Percentiles rank a stretch among this genome's conserved stretches.
Conservation (phyloP, 2,888 invertebrate genomes). For the Synergus umbraculus region DNA sequence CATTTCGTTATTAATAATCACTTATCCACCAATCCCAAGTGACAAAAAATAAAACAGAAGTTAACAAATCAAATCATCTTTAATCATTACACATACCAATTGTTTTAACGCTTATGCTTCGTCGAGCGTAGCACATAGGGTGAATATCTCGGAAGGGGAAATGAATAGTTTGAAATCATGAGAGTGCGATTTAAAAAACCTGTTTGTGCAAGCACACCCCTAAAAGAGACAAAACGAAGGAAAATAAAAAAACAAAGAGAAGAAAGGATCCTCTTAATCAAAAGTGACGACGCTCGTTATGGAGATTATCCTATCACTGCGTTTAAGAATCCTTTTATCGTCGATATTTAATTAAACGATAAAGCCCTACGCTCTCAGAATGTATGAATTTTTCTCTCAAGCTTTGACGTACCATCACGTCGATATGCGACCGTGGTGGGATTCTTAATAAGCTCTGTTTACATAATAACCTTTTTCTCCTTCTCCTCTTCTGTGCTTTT, state of each 20-base stretch:
- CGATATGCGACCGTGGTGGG: slow-evolving; percentile 13
- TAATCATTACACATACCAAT: slow-evolving; percentile 6
- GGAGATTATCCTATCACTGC: slow-evolving; percentile 53
- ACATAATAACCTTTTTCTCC: slow-evolving; percentile 21
- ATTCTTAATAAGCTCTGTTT: slow-evolving; percentile 38
- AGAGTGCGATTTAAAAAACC: slow-evolving; percentile 25
- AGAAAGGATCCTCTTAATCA: slow-evolving; percentile 58
- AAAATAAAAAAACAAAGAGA: slow-evolving; percentile 28
- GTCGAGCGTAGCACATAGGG: neutral
- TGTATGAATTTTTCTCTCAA: slow-evolving; percentile 57
- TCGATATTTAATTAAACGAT: slow-evolving; percentile 70
- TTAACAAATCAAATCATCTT: neutral
- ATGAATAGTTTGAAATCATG: slow-evolving; percentile 17
- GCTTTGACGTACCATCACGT: neutral
- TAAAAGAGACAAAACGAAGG: neutral
- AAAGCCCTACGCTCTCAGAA: slow-evolving; percentile 61
- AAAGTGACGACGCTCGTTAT: slow-evolving; percentile 64
- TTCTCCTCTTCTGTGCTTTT: neutral
- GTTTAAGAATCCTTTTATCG: slow-evolving; percentile 65
- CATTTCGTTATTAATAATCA: too few relatives aligned
- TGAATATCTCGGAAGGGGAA: neutral
- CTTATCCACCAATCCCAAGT: neutral
- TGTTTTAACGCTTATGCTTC: slow-evolving; percentile 21
- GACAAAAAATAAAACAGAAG: neutral
- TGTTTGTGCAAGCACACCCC: neutral